These are phyloP conservation scores for Coreius guichenoti DNA, from an alignment of 2,797 vertebrate species.

Conservation along the genomic window DNA sequence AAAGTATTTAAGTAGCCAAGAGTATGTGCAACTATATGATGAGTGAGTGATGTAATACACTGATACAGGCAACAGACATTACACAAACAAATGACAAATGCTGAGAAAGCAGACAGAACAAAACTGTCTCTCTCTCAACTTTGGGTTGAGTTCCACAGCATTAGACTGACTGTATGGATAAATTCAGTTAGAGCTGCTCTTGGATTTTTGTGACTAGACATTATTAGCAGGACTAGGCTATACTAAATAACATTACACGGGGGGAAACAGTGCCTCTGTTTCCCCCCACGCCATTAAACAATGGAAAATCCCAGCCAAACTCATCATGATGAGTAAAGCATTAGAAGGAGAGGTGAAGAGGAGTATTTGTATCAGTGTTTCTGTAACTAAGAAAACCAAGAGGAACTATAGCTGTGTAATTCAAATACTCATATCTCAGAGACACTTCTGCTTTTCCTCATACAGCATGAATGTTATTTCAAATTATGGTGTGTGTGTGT, in stretches of 20 bases:
- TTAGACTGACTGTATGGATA: background rate
- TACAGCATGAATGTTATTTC: background rate
- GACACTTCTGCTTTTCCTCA: constrained; percentile 38
- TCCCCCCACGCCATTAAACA: background rate
- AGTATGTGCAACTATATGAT: background rate
- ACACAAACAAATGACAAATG: constrained; percentile 12
- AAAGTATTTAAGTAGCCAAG: background rate
- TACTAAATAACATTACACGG: background rate
- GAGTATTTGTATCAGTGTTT: constrained; percentile 60
- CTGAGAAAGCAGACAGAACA: background rate
- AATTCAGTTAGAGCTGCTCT: background rate
- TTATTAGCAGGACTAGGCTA: background rate
- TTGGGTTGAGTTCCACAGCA: background rate
- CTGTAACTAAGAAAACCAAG: constrained; percentile 60
- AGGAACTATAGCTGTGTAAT: constrained; percentile 25
- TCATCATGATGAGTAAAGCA: constrained; percentile 60
- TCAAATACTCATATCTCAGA: constrained; percentile 40
- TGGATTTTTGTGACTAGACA: background rate
- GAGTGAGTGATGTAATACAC: background rate
- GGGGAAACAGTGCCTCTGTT: background rate
- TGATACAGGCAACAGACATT: background rate
- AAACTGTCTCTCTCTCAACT: background rate
- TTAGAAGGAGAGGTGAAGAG: constrained; percentile 28
- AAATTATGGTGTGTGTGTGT: background rate
- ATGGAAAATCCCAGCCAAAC: constrained; percentile 44